Percentiles rank a stretch among this genome's conserved stretches.
Conservation (phyloP, 2,113 vertebrate species). For the Ahaetulla prasina region DNA sequence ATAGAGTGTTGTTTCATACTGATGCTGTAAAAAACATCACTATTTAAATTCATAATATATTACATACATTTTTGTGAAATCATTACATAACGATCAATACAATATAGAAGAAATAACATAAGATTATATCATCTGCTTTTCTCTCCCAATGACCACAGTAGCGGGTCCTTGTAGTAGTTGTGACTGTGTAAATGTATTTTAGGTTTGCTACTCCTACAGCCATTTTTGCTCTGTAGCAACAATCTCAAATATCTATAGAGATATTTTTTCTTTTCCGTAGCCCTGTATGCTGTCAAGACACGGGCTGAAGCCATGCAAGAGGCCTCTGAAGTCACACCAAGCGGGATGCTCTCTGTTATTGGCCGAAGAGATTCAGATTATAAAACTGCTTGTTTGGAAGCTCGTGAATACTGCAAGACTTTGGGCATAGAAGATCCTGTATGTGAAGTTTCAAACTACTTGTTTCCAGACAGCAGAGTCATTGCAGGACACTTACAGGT, state of each 20-base stretch:
- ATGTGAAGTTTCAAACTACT: constrained; percentile 85
- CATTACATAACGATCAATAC: neutral
- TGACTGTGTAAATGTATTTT: neutral
- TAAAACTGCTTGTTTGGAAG: constrained; percentile 78
- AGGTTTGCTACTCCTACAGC: neutral
- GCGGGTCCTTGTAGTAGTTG: too few relatives aligned
- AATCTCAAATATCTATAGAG: neutral
- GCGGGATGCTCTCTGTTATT: constrained; percentile 89
- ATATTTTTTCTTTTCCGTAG: constrained; percentile 56
- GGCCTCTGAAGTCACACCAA: constrained; percentile 78
- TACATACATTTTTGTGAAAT: neutral
- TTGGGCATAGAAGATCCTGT: constrained; percentile 80
- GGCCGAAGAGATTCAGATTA: constrained; percentile 77
- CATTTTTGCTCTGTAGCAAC: neutral
- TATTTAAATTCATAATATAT: neutral
- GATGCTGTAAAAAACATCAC: neutral
- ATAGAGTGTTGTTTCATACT: neutral
- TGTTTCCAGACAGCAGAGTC: constrained; percentile 91
- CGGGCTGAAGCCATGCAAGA: constrained; percentile 92
- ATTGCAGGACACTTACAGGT: constrained; percentile 91
- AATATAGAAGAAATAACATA: neutral
- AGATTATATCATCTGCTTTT: neutral
- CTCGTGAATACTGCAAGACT: constrained; percentile 80
- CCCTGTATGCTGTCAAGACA: constrained; percentile 85
- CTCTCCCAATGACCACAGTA: neutral